phyloP scores from a whole-genome alignment of 2,113 vertebrate genomes.

The Maccullochella peelii region DNA sequence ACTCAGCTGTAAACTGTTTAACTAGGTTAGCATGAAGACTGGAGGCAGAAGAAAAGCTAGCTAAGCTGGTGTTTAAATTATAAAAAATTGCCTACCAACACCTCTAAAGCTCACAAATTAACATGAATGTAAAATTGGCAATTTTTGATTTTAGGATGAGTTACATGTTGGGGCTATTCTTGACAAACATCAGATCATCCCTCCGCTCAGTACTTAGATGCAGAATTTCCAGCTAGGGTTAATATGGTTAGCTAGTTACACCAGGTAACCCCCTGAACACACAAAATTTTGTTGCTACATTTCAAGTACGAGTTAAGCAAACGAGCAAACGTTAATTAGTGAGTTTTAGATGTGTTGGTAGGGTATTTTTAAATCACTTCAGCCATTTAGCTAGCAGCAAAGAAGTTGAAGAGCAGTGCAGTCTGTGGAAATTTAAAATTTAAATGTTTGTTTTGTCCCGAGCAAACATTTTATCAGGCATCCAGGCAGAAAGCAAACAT shows the following conservation, averaged over 20 bases:
- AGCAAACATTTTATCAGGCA: no score
- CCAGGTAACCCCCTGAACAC: neutral
- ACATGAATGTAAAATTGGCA: neutral
- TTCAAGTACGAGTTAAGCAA: neutral
- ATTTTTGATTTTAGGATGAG: neutral
- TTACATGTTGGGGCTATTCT: neutral
- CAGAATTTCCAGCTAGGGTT: neutral
- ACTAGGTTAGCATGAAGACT: neutral
- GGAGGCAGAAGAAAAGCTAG: neutral
- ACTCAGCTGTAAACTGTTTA: neutral
- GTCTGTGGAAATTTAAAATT: no score
- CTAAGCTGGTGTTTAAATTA: neutral
- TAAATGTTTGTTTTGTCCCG: no score
- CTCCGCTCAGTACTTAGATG: neutral
- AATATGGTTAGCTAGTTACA: neutral
- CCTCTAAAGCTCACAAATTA: no score
- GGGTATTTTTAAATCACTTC: neutral
- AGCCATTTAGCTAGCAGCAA: neutral
- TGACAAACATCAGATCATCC: neutral
- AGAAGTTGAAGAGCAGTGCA: no score
- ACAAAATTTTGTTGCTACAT: neutral
- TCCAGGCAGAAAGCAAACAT: neutral
- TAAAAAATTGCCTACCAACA: neutral
- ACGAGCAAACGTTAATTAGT: neutral
- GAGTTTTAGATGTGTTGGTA: neutral